phyloP scores from a whole-genome alignment of 2,888 invertebrate species.

The Zele albiditarsus region DNA sequence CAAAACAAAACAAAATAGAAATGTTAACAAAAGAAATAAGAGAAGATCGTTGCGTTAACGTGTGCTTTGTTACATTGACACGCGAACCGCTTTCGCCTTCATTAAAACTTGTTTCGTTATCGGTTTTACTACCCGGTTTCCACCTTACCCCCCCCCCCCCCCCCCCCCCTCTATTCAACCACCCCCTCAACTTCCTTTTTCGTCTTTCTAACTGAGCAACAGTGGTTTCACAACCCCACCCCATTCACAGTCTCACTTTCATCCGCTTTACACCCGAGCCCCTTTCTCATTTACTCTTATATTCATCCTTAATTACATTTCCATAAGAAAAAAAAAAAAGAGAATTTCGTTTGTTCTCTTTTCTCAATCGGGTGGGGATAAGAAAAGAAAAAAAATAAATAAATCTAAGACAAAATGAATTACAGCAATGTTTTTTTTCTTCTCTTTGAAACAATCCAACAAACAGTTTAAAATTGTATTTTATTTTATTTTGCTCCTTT shows the following conservation, averaged over 20 bases:
- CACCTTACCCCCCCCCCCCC: background rate
- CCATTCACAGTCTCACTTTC: constrained; percentile 29
- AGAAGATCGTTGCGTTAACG: constrained; percentile 48
- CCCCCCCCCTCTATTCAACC: too few species aligned
- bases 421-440: too few species aligned
- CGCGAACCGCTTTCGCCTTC: constrained; percentile 50
- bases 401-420: too few species aligned
- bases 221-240: background rate
- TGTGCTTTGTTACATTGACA: constrained; percentile 54
- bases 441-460: too few species aligned
- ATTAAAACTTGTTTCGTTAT: constrained; percentile 57
- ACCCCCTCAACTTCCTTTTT: constrained; percentile 25
- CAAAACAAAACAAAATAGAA: background rate
- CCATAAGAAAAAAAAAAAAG: background rate
- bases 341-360: too few species aligned
- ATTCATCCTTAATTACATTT: constrained; percentile 45
- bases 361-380: background rate
- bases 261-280: constrained; percentile 28
- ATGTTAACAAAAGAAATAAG: constrained; percentile 9
- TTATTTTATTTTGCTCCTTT: background rate
- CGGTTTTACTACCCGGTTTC: constrained; percentile 36
- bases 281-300: constrained; percentile 40
- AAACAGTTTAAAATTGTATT: too few species aligned
- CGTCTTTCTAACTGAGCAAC: constrained; percentile 17
- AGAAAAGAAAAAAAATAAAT: too few species aligned